Percentiles rank a stretch among this genome's conserved stretches.
phyloP scores from a whole-genome alignment of 1,140 invertebrate genomes.

The Globodera ellingtonae region DNA sequence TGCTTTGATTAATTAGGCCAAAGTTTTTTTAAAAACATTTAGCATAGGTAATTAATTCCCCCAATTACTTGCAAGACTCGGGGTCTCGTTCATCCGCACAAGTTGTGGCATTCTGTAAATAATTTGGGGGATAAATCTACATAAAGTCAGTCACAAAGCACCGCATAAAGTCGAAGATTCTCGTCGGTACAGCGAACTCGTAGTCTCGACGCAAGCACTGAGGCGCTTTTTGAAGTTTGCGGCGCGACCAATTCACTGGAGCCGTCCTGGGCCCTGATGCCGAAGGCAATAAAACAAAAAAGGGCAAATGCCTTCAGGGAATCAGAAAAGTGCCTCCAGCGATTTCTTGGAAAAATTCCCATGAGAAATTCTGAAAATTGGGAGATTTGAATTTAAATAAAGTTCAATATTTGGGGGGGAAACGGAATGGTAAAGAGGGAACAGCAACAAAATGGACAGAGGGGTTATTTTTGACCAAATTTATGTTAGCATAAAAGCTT shows the following conservation, averaged over 20 bases:
- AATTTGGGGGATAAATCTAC: neutral
- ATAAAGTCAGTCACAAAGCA: neutral
- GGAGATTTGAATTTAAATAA: neutral
- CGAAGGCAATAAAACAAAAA: neutral
- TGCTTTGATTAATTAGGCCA: neutral
- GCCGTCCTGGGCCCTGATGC: slow-evolving; percentile 39
- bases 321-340: neutral
- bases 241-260: slow-evolving; percentile 43
- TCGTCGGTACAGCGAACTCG: slow-evolving; percentile 48
- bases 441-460: neutral
- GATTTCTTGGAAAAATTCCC: neutral
- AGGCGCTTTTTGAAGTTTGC: slow-evolving; percentile 24
- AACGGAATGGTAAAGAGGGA: neutral
- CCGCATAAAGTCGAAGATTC: slow-evolving; percentile 39
- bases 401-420: neutral
- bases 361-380: neutral
- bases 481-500: too few relatives aligned
- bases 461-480: too few relatives aligned
- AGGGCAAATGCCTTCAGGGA: slow-evolving; percentile 1
- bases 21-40: neutral
- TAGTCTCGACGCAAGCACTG: slow-evolving; percentile 21
- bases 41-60: neutral
- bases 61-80: slow-evolving; percentile 49
- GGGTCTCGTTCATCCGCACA: slow-evolving; percentile 49
- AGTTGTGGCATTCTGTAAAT: slow-evolving; percentile 42